Percentiles rank a stretch among this genome's conserved stretches.
Conservation (phyloP, 2,113 vertebrate genomes). For the Taurulus bubalis region DNA sequence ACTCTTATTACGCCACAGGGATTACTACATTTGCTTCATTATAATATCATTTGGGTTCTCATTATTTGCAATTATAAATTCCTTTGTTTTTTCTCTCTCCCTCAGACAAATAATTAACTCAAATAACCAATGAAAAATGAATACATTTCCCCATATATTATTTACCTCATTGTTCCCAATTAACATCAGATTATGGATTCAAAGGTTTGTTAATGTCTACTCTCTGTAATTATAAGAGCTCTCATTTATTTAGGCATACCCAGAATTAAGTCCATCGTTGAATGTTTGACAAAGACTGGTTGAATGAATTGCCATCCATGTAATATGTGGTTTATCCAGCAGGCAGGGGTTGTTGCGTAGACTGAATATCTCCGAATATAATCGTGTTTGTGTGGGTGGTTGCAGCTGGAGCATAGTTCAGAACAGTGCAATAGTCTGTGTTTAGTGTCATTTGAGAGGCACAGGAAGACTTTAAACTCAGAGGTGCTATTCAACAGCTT, state of each 20-base stretch:
- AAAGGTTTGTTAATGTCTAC: slow-evolving; percentile 71
- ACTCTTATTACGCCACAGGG: slow-evolving; percentile 68
- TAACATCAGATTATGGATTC: slow-evolving; percentile 76
- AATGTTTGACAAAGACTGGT: slow-evolving; percentile 59
- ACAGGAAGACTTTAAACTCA: slow-evolving; percentile 62
- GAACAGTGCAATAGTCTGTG: slow-evolving; percentile 51
- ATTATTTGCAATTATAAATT: slow-evolving; percentile 74
- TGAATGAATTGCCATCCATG: slow-evolving; percentile 68
- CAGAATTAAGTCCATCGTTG: slow-evolving; percentile 65
- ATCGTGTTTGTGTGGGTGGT: slow-evolving; percentile 51
- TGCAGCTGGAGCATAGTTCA: slow-evolving; percentile 53
- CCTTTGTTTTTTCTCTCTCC: slow-evolving; percentile 60
- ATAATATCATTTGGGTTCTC: slow-evolving; percentile 66
- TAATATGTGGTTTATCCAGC: slow-evolving; percentile 48
- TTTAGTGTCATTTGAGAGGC: slow-evolving; percentile 61
- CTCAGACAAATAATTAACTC: slow-evolving; percentile 70
- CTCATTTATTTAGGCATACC: slow-evolving; percentile 69
- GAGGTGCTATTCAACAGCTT: slow-evolving; percentile 77
- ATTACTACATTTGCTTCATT: slow-evolving; percentile 72
- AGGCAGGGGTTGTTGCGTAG: slow-evolving; percentile 36
- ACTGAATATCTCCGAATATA: slow-evolving; percentile 50
- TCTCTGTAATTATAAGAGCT: slow-evolving; percentile 73
- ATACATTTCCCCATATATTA: slow-evolving; percentile 58
- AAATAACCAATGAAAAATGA: slow-evolving; percentile 70
- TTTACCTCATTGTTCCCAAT: slow-evolving; percentile 78